phyloP scores from a whole-genome alignment of 2,113 vertebrate species.

The Trachemys scripta region DNA sequence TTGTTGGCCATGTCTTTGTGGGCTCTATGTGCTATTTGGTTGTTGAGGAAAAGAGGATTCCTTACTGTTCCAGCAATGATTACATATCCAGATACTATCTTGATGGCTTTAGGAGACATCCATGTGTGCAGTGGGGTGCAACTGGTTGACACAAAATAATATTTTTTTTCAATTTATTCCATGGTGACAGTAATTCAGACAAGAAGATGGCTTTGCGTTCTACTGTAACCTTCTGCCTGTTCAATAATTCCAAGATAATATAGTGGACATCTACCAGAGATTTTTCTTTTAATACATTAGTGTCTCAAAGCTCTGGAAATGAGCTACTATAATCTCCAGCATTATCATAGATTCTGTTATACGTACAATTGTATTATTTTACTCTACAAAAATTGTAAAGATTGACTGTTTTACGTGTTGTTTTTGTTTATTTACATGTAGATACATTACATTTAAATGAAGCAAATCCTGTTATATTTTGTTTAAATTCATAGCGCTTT shows the following conservation, averaged over 20 bases:
- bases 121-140: slow-evolving; percentile 74
- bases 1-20: slow-evolving; percentile 62
- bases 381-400: neutral
- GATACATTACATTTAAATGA: neutral
- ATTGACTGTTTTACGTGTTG: neutral
- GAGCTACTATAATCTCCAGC: slow-evolving; percentile 31
- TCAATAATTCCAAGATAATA: slow-evolving; percentile 62
- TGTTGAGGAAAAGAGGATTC: slow-evolving; percentile 72
- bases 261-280: slow-evolving; percentile 55
- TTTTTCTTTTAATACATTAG: slow-evolving; percentile 37
- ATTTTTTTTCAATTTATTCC: slow-evolving; percentile 78
- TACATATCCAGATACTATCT: slow-evolving; percentile 76
- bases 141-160: slow-evolving; percentile 78
- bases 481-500: neutral
- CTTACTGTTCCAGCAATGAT: slow-evolving; percentile 78
- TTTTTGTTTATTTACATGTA: neutral
- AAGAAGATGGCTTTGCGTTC: slow-evolving; percentile 72
- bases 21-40: slow-evolving; percentile 62
- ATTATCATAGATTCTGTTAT: neutral
- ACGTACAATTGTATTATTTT: slow-evolving; percentile 13
- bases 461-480: neutral
- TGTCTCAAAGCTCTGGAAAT: slow-evolving; percentile 38
- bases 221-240: slow-evolving; percentile 60
- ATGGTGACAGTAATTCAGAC: slow-evolving; percentile 76
- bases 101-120: slow-evolving; percentile 79